Evolutionary conservation across 2,113 vertebrate genomes (phyloP).

Genomic region (Pelecanoides urinatrix): DNA sequence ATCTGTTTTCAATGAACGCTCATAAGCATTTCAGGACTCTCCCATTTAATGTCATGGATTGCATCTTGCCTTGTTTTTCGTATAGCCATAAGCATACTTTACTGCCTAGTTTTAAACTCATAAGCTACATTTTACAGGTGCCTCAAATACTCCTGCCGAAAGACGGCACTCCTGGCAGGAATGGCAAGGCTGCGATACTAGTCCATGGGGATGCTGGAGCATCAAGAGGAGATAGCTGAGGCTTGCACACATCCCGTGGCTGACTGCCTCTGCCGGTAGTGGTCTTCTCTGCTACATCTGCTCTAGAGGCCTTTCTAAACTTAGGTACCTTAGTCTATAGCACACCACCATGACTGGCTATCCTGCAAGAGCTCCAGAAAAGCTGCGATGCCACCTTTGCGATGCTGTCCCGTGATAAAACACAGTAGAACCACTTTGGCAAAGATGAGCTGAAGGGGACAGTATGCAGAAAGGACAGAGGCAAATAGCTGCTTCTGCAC

Average conservation of each 20-base stretch:
- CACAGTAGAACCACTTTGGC: accelerated
- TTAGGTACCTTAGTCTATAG: not conserved
- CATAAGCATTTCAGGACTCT: not conserved
- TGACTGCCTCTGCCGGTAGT: not conserved
- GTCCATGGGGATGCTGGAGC: not conserved
- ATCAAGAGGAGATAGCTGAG: not conserved
- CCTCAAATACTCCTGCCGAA: not conserved
- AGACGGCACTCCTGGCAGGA: not conserved
- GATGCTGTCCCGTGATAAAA: not conserved
- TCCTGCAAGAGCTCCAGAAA: not conserved
- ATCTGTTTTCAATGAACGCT: not conserved
- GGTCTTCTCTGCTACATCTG: not conserved
- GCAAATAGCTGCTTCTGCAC: not conserved
- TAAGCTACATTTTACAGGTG: not conserved
- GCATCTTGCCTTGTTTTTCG: not conserved
- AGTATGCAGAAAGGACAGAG: not conserved
- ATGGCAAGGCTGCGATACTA: not conserved
- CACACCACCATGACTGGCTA: not conserved
- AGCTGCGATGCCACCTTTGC: not conserved
- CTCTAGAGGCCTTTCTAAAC: not conserved
- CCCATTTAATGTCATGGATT: not conserved
- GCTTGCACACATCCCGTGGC: not conserved
- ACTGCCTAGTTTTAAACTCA: not conserved
- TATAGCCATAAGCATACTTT: not conserved
- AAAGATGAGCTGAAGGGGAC: not conserved